Conservation (phyloP, 2,113 vertebrate species). For the Tyto alba region DNA sequence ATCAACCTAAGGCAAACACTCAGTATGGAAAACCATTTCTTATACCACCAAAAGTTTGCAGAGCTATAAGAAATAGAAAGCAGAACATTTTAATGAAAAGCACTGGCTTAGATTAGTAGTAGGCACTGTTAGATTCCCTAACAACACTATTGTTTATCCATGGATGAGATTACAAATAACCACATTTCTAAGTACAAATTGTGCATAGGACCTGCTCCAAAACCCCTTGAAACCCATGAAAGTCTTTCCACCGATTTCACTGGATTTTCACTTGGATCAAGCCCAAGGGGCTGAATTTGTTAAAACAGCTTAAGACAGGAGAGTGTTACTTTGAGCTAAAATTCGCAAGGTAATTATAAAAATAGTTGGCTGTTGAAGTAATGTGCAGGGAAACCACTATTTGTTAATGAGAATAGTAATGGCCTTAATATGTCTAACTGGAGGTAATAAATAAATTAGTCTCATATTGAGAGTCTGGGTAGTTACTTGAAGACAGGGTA, state of each 20-base stretch:
- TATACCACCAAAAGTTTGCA: neutral
- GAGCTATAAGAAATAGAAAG: neutral
- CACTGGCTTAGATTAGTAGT: neutral
- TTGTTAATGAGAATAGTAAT: constrained; percentile 40
- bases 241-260: neutral
- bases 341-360: constrained; percentile 39
- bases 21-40: neutral
- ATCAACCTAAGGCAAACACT: neutral
- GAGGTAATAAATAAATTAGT: constrained; percentile 32
- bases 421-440: constrained; percentile 50
- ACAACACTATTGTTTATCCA: neutral
- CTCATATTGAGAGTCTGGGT: constrained; percentile 2
- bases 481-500: neutral
- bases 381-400: constrained; percentile 22
- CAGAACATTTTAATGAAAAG: neutral
- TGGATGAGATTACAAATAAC: neutral
- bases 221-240: neutral
- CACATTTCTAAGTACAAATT: constrained; percentile 1
- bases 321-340: constrained; percentile 25
- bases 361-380: constrained; percentile 43
- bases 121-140: neutral
- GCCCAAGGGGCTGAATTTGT: constrained; percentile 8
- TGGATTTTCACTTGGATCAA: constrained; percentile 17
- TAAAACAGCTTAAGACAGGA: neutral
- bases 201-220: neutral